Base-by-base conservation (phyloP, 2,888 invertebrate species). In the Thymelicus sylvestris region DNA sequence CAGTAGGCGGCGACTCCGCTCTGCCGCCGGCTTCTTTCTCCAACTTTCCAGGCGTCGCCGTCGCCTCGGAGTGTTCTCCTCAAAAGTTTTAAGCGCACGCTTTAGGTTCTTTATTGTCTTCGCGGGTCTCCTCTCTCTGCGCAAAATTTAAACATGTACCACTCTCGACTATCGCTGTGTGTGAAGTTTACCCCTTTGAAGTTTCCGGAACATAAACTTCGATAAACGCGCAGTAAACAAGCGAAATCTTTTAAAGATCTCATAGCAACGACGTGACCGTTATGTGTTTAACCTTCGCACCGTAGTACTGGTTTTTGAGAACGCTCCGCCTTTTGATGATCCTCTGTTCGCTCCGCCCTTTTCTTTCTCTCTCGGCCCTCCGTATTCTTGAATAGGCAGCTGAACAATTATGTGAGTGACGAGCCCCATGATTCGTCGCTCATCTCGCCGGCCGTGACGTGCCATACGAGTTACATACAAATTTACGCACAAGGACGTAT, bases 101-200 rank as follows among this genome's bases (percentile, higher is more conserved):
- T 91, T 90, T 87, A 84, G 84, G 84, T 90, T 89, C 89, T 91
- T 91, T 91, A 92, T 91, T 91, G 89, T 92, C 87, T 91, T 86
- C 85, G 77, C 80, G 81, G 80, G 80, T 75, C 80, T 85, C 83
- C 79, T 85, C 81, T 87, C 84, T 87, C 83, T 83, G 85, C 82
- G 85, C 86, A 83, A 84, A 88, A 86, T 88, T 87, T 84, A 85
- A 88, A 87, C 86, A 83, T 86, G 81, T 79, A 83, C 82, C 86
- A 83, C 82, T 80, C 81, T 77, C 78, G 81, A 82, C 82, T 82
- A 86, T 83, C 76, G 79, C 80, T 78, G 79, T 80, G 78, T 83
- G 79, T 81, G 83, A 83, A 85, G 81, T 86, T 83, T 50, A 63
- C 50, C 74, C 76, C 78, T 83, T 83, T 81, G 76, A 83, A 86